Conservation (phyloP, 2,888 invertebrate genomes). For the Gasteruption jaculator region DNA sequence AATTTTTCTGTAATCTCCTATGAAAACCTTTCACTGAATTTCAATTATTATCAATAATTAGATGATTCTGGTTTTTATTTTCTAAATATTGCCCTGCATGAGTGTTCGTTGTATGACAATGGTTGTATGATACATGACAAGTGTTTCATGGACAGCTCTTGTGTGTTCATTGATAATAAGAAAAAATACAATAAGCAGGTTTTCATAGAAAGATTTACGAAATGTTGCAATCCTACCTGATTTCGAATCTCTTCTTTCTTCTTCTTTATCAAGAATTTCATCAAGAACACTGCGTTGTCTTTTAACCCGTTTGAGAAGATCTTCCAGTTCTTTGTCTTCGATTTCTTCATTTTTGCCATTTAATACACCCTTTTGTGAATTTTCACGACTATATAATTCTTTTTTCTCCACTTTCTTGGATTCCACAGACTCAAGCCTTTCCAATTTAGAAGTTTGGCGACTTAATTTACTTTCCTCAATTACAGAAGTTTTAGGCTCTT, state of each 20-base stretch:
- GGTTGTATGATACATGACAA: too few species aligned
- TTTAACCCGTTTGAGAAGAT: slow-evolving; percentile 62
- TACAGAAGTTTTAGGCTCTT: too few species aligned
- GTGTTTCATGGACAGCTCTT: too few species aligned
- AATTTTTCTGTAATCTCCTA: too few species aligned
- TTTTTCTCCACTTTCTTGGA: slow-evolving; percentile 14
- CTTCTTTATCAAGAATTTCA: slow-evolving; percentile 64
- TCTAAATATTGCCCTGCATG: too few species aligned
- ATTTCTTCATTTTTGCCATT: slow-evolving; percentile 54
- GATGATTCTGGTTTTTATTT: too few species aligned
- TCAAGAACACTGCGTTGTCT: slow-evolving; percentile 68
- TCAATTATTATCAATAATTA: too few species aligned
- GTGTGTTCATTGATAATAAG: too few species aligned
- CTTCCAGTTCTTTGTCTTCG: slow-evolving; percentile 61
- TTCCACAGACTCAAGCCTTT: slow-evolving; percentile 27
- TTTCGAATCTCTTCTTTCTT: slow-evolving; percentile 37
- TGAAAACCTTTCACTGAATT: too few species aligned
- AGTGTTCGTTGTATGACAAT: too few species aligned
- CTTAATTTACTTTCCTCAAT: too few species aligned
- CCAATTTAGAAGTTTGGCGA: slow-evolving; percentile 24
- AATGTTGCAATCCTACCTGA: slow-evolving; percentile 28
- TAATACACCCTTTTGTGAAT: slow-evolving; percentile 29
- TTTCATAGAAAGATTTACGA: neutral
- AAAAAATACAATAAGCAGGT: too few species aligned
- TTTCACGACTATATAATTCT: slow-evolving; percentile 20